These are phyloP conservation scores for Acrossocheilus fasciatus DNA, from an alignment of 2,797 vertebrate genomes.

Conservation along the genomic window DNA sequence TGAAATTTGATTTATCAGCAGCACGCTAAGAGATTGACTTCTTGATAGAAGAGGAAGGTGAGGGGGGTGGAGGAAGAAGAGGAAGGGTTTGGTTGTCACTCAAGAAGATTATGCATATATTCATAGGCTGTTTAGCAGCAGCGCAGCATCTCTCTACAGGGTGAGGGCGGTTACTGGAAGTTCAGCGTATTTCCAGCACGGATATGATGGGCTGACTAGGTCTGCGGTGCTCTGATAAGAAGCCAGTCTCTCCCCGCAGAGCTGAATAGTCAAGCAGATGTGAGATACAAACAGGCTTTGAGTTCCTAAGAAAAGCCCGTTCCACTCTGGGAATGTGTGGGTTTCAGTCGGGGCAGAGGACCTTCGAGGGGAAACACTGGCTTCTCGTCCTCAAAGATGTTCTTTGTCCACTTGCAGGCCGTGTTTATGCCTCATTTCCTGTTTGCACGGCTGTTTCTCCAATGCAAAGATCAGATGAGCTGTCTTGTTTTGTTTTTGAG, in stretches of 20 bases:
- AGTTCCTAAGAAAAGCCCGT: constrained; percentile 73
- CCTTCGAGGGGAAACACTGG: constrained; percentile 46
- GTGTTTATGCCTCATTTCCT: constrained; percentile 77
- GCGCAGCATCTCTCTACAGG: constrained; percentile 73
- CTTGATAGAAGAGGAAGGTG: constrained; percentile 9
- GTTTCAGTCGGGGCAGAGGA: constrained; percentile 76
- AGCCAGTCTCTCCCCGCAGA: constrained; percentile 83
- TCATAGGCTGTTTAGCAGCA: constrained; percentile 58
- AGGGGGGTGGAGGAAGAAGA: constrained; percentile 10
- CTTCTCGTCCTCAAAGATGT: constrained; percentile 78
- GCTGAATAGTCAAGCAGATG: constrained; percentile 78
- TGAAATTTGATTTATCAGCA: constrained; percentile 44
- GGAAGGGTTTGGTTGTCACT: constrained; percentile 57
- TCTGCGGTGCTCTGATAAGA: constrained; percentile 94
- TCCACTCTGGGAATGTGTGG: constrained; percentile 55
- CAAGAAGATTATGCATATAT: constrained; percentile 48
- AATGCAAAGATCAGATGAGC: constrained; percentile 45
- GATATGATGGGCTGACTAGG: constrained; percentile 85
- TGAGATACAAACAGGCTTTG: constrained; percentile 82
- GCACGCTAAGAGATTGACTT: constrained; percentile 18
- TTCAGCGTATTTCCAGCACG: constrained; percentile 82
- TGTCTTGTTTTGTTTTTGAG: constrained; percentile 41
- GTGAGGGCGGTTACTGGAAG: constrained; percentile 86
- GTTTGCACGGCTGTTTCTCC: constrained; percentile 55
- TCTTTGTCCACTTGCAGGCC: constrained; percentile 80